Evolutionary conservation across 1,140 invertebrate genomes (phyloP), one percentile per base, ranked within the genome.

Genomic region (Mactra quadrangularis): DNA sequence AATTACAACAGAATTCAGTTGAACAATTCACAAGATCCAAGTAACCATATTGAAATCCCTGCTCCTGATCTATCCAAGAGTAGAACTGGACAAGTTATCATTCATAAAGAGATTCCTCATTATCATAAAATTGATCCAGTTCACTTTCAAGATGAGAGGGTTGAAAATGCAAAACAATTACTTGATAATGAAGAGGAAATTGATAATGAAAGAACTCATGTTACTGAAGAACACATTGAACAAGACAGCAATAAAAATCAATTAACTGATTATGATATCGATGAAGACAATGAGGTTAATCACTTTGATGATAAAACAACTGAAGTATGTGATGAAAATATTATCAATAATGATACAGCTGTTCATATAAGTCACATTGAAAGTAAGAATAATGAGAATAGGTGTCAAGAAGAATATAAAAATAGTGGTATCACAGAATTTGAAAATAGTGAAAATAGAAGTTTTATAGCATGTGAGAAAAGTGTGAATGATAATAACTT

Each of bases 1-100:
- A 45, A 31, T 17, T 66, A 41, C 35, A 66, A 78, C 22, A 78
- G 41, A 45, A 15, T 41, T 70, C 66, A 70, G 52, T n/a, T n/a
- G n/a, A n/a, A n/a, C n/a, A n/a, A n/a, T n/a, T n/a, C n/a, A n/a
- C n/a, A n/a, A n/a, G n/a, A n/a, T n/a, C n/a, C n/a, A n/a, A n/a
- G n/a, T n/a, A n/a, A n/a, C n/a, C n/a, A n/a, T n/a, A n/a, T n/a
- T n/a, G n/a, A n/a, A n/a, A n/a, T n/a, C 22, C 19, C 19, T 41
- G 22, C 7, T 25, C 19, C 19, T 22, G 60, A 64, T 35, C 17
- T 1, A n/a, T 27, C 2, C 13, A 50, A 0, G 1, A 68, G 38
- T 41, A 41, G 15, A 41, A 7, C 38, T 7, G 38, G 6, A 41
- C 6, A 41, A 15, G 38, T 41, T 6, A n/a, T n/a, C n/a, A n/a